Evolutionary conservation across 2,797 vertebrate species (phyloP).

Genomic region (Hydrophis major): DNA sequence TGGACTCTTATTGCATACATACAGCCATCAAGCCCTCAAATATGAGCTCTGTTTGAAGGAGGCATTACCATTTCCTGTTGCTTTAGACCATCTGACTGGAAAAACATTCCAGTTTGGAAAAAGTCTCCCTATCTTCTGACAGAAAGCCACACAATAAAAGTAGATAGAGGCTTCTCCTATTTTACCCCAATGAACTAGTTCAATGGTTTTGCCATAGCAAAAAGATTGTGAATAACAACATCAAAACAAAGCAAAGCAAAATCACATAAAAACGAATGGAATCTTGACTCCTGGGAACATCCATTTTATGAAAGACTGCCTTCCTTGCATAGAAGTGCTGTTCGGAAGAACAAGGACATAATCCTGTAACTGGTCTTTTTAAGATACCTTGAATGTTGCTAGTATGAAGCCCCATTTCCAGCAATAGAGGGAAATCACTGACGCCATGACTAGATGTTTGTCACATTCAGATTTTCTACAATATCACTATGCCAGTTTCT

Average conservation of each 20-base stretch:
- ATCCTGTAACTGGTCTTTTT: background rate
- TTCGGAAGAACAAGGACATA: background rate
- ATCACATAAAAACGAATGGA: background rate
- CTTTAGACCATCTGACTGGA: background rate
- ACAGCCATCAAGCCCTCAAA: background rate
- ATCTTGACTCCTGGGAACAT: background rate
- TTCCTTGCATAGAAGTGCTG: background rate
- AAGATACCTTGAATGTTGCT: background rate
- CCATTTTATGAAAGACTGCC: background rate
- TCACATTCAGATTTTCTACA: background rate
- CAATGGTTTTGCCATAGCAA: background rate
- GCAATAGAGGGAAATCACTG: background rate
- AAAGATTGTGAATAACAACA: background rate
- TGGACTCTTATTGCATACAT: background rate
- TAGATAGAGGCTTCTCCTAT: background rate
- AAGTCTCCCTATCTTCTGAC: background rate
- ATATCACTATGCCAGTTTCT: background rate
- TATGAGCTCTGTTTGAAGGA: background rate
- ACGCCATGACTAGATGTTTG: background rate
- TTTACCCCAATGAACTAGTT: background rate
- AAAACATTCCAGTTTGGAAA: background rate
- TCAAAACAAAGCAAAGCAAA: background rate
- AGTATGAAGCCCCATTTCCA: background rate
- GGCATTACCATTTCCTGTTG: background rate
- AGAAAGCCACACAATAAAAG: background rate